A percentile compares a stretch with the other conserved stretches of the same genome.
phyloP scores from a whole-genome alignment of 2,113 vertebrate species.

The Sclerurus mexicanus region DNA sequence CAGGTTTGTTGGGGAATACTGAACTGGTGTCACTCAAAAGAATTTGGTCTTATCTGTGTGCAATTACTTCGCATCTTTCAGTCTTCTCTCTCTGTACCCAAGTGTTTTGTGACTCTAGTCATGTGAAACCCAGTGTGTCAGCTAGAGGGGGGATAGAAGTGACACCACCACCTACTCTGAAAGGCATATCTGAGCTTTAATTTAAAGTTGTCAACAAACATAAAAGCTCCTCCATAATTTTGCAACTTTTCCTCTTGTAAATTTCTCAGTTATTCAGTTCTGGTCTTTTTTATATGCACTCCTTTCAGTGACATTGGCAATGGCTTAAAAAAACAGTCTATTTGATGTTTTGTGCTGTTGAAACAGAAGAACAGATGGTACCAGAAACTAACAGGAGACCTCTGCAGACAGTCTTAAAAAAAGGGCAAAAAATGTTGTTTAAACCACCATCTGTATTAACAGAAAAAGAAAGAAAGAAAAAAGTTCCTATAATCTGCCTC shows the following conservation, averaged over 20 bases:
- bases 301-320: conserved; percentile 3
- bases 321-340: not conserved
- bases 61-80: not conserved
- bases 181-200: not conserved
- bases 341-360: conserved; percentile 1
- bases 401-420: not conserved
- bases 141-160: not conserved
- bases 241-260: not conserved
- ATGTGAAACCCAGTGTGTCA: not conserved
- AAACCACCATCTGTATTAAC: not conserved
- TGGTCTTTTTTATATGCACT: not conserved
- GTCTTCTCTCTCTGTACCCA: not conserved
- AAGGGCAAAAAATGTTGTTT: not conserved
- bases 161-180: not conserved
- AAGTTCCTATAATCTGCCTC: not conserved
- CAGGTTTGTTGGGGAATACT: not conserved
- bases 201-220: conserved; percentile 41
- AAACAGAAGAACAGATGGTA: conserved; percentile 36
- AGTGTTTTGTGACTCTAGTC: not conserved
- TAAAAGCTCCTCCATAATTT: not conserved
- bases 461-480: not conserved
- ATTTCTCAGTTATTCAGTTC: not conserved
- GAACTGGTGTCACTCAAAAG: not conserved
- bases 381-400: not conserved
- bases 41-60: not conserved